Conservation (phyloP, 2,888 invertebrate genomes). For the Seira sanloemensis region DNA sequence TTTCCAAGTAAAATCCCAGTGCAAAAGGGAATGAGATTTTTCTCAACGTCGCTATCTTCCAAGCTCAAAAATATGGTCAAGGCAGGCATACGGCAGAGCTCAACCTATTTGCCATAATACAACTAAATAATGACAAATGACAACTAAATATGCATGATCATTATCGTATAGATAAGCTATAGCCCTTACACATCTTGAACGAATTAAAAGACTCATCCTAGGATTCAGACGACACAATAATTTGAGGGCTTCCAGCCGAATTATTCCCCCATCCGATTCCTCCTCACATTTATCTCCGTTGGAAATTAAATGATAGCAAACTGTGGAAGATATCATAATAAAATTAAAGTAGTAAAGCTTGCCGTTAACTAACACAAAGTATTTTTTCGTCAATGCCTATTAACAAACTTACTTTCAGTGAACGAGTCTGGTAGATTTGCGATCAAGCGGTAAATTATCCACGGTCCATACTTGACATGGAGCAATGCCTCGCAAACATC, state of each 20-base stretch:
- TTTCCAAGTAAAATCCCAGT: conserved; percentile 93
- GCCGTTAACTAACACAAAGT: neutral
- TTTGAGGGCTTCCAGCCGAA: conserved; percentile 85
- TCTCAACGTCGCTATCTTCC: conserved; percentile 68
- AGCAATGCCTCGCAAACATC: conserved; percentile 89
- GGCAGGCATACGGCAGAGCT: conserved; percentile 92
- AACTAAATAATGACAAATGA: no score
- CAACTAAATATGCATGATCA: no score
- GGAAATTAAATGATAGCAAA: conserved; percentile 88
- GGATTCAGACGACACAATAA: conserved; percentile 94
- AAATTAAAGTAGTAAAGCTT: neutral
- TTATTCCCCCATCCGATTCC: conserved; percentile 87
- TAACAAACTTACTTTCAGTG: conserved; percentile 82
- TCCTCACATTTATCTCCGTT: conserved; percentile 93
- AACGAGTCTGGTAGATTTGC: conserved; percentile 96
- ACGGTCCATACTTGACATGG: conserved; percentile 92
- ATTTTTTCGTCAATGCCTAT: neutral
- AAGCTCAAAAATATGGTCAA: conserved; percentile 89
- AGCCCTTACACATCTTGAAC: conserved; percentile 89
- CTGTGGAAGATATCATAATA: no score
- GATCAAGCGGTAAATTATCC: conserved; percentile 92
- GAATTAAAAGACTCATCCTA: conserved; percentile 87
- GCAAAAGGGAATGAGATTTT: conserved; percentile 86
- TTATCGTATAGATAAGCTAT: no score
- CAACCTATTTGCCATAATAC: no score